Percentiles rank a stretch among this genome's conserved stretches.
phyloP scores from a whole-genome alignment of 2,113 vertebrate genomes.

The Kobus ellipsiprymnus region DNA sequence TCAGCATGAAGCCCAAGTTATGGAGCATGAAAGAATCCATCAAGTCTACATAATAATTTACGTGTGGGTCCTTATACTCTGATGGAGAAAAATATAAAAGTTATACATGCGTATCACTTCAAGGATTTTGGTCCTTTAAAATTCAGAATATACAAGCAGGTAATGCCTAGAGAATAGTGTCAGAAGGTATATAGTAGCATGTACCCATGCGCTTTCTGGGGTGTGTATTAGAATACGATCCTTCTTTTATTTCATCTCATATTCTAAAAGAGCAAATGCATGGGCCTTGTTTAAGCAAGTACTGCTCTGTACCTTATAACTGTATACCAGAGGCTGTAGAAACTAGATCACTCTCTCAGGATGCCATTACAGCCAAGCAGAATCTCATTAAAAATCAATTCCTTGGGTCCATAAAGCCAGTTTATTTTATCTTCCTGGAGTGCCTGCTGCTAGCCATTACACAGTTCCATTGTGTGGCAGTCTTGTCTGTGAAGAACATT shows the following conservation, averaged over 20 bases:
- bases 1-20: background rate
- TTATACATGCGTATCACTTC: background rate
- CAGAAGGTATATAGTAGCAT: background rate
- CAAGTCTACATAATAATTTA: background rate
- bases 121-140: background rate
- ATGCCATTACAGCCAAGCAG: conserved; percentile 77
- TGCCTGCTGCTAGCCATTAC: conserved; percentile 78
- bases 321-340: conserved; percentile 68
- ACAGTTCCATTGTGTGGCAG: conserved; percentile 79
- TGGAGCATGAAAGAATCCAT: background rate
- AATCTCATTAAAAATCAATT: conserved; percentile 86
- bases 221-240: conserved; percentile 56
- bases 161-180: background rate
- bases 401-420: conserved; percentile 80
- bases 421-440: conserved; percentile 84
- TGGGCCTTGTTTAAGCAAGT: conserved; percentile 50
- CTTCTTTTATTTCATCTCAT: conserved; percentile 71
- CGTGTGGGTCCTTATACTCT: background rate
- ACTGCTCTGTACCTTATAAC: conserved; percentile 68
- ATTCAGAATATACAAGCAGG: background rate
- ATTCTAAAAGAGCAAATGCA: conserved; percentile 66
- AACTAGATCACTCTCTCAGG: conserved; percentile 76
- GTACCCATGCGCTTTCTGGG: background rate
- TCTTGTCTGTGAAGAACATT: conserved; percentile 74
- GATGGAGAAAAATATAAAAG: background rate